Evolutionary conservation across 2,113 vertebrate genomes (phyloP).

Genomic region (Alces alces): DNA sequence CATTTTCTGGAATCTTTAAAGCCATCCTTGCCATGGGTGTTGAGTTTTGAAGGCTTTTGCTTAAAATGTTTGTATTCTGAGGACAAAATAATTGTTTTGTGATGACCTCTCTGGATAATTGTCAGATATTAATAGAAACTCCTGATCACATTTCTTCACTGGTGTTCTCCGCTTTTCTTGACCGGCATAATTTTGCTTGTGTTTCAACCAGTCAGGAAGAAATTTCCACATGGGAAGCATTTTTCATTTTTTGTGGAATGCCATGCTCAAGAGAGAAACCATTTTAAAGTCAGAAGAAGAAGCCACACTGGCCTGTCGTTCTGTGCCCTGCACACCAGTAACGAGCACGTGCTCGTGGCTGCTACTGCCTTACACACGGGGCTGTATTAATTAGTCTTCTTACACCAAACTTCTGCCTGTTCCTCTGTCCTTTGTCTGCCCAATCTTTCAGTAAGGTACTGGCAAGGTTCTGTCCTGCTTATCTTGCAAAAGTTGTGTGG

Average conservation of each 20-base stretch:
- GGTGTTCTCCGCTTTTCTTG: neutral
- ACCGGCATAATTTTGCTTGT: fast-evolving
- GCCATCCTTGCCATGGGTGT: fast-evolving
- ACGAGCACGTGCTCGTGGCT: fast-evolving
- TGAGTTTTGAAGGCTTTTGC: neutral
- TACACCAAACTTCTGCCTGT: neutral
- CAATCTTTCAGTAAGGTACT: fast-evolving
- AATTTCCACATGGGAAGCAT: neutral
- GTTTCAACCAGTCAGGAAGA: neutral
- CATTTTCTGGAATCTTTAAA: neutral
- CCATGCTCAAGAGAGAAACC: neutral
- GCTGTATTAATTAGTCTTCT: neutral
- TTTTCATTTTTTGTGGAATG: neutral
- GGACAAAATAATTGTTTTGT: neutral
- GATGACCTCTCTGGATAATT: neutral
- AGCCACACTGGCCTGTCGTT: neutral
- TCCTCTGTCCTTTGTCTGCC: neutral
- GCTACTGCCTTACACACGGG: fast-evolving
- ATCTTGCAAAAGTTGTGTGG: neutral
- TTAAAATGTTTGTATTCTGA: neutral
- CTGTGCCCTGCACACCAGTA: neutral
- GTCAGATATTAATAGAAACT: neutral
- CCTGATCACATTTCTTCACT: neutral
- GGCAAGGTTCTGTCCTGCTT: neutral
- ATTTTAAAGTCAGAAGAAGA: neutral